Evolutionary conservation across 2,888 invertebrate genomes (phyloP).

Genomic region (Crioceris asparagi): DNA sequence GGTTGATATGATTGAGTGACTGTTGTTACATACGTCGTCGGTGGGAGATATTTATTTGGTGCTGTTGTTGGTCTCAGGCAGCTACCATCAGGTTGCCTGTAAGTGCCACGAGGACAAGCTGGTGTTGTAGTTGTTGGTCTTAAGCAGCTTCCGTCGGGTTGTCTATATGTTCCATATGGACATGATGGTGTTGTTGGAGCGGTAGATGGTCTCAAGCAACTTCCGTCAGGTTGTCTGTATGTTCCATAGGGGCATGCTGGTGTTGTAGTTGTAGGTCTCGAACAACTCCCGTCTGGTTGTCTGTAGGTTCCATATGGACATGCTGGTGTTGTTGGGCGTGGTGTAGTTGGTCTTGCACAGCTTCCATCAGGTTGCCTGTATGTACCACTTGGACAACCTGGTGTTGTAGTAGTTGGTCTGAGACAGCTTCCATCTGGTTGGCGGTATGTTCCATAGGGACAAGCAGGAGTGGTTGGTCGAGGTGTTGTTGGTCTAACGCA

Average conservation of each 20-base stretch:
- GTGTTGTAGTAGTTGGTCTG: conserved; percentile 7
- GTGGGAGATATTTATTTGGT: no score
- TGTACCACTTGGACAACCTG: conserved; percentile 9
- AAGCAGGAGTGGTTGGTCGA: conserved; percentile 7
- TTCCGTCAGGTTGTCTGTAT: conserved; percentile 8
- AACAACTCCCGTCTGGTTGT: conserved; percentile 9
- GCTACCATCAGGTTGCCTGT: conserved; percentile 8
- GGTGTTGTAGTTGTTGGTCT: conserved; percentile 5
- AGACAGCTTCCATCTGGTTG: conserved; percentile 8
- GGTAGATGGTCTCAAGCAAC: conserved; percentile 5
- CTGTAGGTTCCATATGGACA: conserved; percentile 13
- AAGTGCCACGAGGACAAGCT: conserved; percentile 10
- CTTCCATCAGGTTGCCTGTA: conserved; percentile 6
- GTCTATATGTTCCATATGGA: conserved; percentile 11
- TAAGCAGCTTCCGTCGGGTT: conserved; percentile 11
- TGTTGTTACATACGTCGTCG: no score
- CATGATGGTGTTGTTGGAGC: conserved; percentile 11
- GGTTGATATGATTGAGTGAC: no score
- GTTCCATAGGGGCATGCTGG: conserved; percentile 12
- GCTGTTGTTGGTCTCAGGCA: conserved; percentile 4
- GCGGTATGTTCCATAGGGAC: conserved; percentile 9
- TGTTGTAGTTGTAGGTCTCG: conserved; percentile 6
- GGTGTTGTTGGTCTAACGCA: conserved; percentile 9
- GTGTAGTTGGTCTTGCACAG: conserved; percentile 7
- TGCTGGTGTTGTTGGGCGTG: conserved; percentile 1